Conservation (phyloP, 37 sponge, comb jelly and placozoan species). For the Lycopodina hypogea region DNA sequence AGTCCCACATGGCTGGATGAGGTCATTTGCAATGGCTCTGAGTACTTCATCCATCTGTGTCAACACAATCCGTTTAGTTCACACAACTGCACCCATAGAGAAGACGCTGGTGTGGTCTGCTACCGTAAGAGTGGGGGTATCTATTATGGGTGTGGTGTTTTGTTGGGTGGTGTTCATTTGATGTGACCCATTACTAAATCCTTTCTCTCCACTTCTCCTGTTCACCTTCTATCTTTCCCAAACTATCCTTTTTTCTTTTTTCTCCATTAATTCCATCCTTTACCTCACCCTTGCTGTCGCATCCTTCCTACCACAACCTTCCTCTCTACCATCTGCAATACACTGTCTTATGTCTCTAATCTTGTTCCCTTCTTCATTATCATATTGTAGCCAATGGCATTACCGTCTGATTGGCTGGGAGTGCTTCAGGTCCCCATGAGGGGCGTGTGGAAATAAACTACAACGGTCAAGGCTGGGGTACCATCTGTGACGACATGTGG, state of each 20-base stretch:
- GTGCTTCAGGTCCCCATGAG: background rate
- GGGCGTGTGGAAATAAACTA: conserved; percentile 65
- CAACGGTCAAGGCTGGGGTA: conserved; percentile 61
- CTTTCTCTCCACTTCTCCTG: background rate
- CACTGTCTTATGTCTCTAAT: background rate
- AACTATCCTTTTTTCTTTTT: background rate
- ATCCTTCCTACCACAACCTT: background rate
- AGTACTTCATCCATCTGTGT: conserved; percentile 55
- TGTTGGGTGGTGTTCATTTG: no score
- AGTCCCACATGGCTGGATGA: conserved; percentile 72
- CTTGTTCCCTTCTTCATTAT: background rate
- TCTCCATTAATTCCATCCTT: background rate
- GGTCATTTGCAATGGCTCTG: conserved; percentile 39
- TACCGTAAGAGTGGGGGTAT: conserved; percentile 5
- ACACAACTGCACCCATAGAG: conserved; percentile 39
- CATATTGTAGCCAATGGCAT: background rate
- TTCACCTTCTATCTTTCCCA: background rate
- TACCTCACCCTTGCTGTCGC: background rate
- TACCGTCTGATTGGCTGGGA: conserved; percentile 16
- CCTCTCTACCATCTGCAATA: background rate
- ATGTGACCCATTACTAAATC: no score
- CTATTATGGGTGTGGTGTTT: no score
- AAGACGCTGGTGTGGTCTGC: conserved; percentile 57
- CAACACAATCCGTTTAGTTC: conserved; percentile 19
- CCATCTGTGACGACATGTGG: conserved; percentile 61